Percentiles rank a stretch among this genome's conserved stretches.
Conservation (phyloP, 2,113 vertebrate genomes). For the Eurypyga helias region DNA sequence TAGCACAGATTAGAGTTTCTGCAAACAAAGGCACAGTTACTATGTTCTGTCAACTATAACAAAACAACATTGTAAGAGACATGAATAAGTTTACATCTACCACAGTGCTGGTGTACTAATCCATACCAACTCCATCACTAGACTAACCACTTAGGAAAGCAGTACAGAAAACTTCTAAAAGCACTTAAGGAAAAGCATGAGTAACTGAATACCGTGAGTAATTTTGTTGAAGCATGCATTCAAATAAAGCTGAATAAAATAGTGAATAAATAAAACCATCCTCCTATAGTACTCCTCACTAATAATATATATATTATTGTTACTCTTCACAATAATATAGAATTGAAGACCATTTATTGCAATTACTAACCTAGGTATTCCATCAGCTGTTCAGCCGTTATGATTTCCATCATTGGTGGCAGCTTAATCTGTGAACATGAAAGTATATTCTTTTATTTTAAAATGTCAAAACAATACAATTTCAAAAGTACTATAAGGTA, state of each 20-base stretch:
- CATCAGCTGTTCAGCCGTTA: conserved; percentile 98
- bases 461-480: neutral
- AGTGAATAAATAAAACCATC: neutral
- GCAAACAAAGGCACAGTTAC: neutral
- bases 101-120: neutral
- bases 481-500: neutral
- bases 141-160: neutral
- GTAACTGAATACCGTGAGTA: neutral
- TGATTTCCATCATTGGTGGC: conserved; percentile 99
- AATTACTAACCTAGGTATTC: conserved; percentile 94
- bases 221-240: neutral
- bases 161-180: neutral
- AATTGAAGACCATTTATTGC: neutral
- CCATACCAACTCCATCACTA: neutral
- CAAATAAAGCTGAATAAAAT: neutral
- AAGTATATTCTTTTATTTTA: neutral
- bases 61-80: neutral
- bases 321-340: neutral
- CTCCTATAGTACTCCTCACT: neutral
- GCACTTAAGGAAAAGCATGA: neutral
- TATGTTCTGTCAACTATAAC: neutral
- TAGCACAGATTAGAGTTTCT: neutral
- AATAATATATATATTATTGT: neutral
- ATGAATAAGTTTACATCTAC: neutral
- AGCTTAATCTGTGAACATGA: conserved; percentile 90